Conservation (phyloP, 2,888 invertebrate species). For the Asteroscopus sphinx region DNA sequence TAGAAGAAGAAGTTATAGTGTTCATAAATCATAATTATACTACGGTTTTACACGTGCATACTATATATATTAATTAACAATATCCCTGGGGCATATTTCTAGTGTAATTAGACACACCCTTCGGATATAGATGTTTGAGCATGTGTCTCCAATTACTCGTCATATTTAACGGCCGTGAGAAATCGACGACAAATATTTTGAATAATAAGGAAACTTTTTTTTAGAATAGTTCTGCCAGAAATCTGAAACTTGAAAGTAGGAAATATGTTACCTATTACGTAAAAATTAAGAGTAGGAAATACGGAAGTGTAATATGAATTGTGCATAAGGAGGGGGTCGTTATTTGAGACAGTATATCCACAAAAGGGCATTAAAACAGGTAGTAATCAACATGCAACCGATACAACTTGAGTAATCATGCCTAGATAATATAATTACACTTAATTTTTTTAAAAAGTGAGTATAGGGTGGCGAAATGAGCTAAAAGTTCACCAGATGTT, state of each 20-base stretch:
- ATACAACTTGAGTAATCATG: no score
- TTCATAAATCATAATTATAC: slow-evolving; percentile 75
- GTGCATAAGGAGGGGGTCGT: not conserved
- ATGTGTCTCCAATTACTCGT: slow-evolving; percentile 79
- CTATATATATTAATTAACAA: slow-evolving; percentile 75
- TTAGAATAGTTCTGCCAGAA: slow-evolving; percentile 6
- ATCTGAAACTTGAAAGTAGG: not conserved
- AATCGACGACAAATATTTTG: slow-evolving; percentile 51
- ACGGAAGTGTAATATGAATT: not conserved
- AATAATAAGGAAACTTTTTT: slow-evolving; percentile 41
- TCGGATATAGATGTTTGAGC: slow-evolving; percentile 55
- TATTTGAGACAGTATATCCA: no score
- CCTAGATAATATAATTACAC: no score
- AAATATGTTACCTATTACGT: not conserved
- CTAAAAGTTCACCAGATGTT: no score
- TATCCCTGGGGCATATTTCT: slow-evolving; percentile 75
- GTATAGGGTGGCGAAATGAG: no score
- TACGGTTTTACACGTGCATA: slow-evolving; percentile 68
- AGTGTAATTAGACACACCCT: slow-evolving; percentile 74
- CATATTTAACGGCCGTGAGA: slow-evolving; percentile 74
- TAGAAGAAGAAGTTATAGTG: slow-evolving; percentile 42
- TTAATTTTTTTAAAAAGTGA: no score
- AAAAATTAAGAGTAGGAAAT: not conserved
- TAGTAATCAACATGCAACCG: no score
- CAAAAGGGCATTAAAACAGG: no score